Evolutionary conservation across 2,797 vertebrate species (phyloP), one percentile per base, ranked within the genome.

Genomic region (Melanotaenia boesemani): DNA sequence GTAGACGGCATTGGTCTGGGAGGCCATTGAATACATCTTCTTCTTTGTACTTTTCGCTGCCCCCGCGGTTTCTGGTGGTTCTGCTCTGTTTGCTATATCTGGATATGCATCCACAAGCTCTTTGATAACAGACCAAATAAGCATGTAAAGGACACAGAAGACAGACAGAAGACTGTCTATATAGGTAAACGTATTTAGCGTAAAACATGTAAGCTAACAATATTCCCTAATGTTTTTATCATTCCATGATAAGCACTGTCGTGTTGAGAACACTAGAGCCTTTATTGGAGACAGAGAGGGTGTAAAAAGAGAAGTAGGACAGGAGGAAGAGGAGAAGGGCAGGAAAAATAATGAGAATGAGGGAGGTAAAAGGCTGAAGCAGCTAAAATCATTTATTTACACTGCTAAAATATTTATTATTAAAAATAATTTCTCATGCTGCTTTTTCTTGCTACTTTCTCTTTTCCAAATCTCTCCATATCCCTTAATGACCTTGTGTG

Each of bases 341-440:
- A 50, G 37, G 34, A 60, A 34, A 48, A 32, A 55, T 18, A 26
- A 22, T 41, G 58, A 57, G 6, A 22, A 22, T 48, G 58, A 57
- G 6, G 1, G 48, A 37, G 60, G 61, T 67, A 61, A 76, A 84
- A 67, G n/a, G 18, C 76, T 50, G 41, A 74, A 72, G 65, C 37
- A 75, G 57, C 63, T n/a, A 3, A 76, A 68, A 76, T 75, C 79
- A 81, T 30, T 30, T 30, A 30, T 30, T 30, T 5, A 30, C 30
- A 30, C 28, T 30, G 28, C 28, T 30, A 30, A 30, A 28, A 30
- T 77, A 74, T 86, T 85, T 77, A 74, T 79, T 82, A 79, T 75
- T 79, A 70, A 86, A 72, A 84, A 81, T 64, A 74, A 76, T 77
- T 72, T 80, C 48, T 68, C 65, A 34, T 79, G 37, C 30, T 30